phyloP scores from a whole-genome alignment of 1,140 invertebrate species.

The Euwallacea similis region DNA sequence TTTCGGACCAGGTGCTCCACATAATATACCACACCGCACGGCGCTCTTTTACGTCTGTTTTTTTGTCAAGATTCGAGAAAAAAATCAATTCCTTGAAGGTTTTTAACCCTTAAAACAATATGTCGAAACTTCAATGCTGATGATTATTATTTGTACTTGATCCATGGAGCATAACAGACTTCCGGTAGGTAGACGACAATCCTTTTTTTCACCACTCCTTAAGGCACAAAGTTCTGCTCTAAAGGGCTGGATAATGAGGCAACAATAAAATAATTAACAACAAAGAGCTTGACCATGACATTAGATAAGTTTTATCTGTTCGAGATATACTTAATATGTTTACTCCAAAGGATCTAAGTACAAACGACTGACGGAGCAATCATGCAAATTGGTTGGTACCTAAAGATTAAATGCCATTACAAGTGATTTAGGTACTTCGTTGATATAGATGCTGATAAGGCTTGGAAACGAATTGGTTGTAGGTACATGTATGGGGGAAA shows the following conservation, averaged over 20 bases:
- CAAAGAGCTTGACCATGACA: slow-evolving; percentile 1
- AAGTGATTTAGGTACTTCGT: neutral
- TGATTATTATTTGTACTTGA: neutral
- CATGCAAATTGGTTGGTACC: neutral
- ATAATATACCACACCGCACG: slow-evolving; percentile 30
- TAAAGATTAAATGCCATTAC: neutral
- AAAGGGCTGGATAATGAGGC: too few species aligned
- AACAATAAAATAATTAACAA: neutral
- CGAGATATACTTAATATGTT: slow-evolving; percentile 11
- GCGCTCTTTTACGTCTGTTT: slow-evolving; percentile 23
- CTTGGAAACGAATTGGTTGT: neutral
- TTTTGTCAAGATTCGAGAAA: slow-evolving; percentile 14
- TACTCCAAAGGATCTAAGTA: neutral
- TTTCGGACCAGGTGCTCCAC: slow-evolving; percentile 33
- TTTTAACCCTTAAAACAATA: slow-evolving; percentile 20
- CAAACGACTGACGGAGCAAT: neutral
- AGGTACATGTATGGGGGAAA: neutral
- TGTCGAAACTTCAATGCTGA: neutral
- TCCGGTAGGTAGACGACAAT: neutral
- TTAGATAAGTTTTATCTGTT: slow-evolving; percentile 1
- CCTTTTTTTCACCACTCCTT: slow-evolving; percentile 13
- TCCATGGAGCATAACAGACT: neutral
- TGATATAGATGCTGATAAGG: neutral
- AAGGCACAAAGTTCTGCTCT: slow-evolving; percentile 5
- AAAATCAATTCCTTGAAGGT: neutral